Conservation (phyloP, 2,888 invertebrate species). For the Xestia ashworthii region DNA sequence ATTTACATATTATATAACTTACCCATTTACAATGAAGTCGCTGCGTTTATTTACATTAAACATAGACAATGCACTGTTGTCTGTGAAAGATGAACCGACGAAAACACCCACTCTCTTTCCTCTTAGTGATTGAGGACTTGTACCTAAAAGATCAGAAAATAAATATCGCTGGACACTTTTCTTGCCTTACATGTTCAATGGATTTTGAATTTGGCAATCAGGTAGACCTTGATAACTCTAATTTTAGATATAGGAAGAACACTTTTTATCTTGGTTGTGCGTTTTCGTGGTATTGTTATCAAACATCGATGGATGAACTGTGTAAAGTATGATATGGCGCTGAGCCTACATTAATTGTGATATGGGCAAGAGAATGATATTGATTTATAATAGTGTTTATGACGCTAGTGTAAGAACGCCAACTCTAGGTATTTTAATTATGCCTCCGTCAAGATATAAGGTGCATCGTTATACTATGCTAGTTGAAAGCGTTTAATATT, state of each 20-base stretch:
- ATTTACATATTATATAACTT: constrained; percentile 24
- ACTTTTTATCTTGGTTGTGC: not conserved
- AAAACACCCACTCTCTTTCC: constrained; percentile 71
- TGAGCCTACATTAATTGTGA: too few species aligned
- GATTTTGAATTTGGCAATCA: not conserved
- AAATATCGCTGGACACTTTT: not conserved
- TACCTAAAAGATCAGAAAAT: constrained; percentile 47
- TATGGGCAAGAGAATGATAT: too few species aligned
- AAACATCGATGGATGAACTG: too few species aligned
- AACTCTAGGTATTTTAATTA: not conserved
- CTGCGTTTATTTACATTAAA: constrained; percentile 43
- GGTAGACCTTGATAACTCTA: not conserved
- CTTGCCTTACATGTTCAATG: not conserved
- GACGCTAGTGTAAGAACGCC: not conserved
- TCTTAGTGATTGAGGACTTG: constrained; percentile 65
- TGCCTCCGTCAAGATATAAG: not conserved
- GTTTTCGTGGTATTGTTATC: not conserved
- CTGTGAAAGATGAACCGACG: constrained; percentile 65
- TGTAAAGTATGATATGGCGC: too few species aligned
- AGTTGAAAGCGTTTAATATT: not conserved
- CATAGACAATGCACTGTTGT: constrained; percentile 53
- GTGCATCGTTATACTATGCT: not conserved
- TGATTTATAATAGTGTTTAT: too few species aligned
- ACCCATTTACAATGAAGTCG: constrained; percentile 67
- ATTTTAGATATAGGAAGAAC: too few species aligned